Evolutionary conservation across 2,113 vertebrate genomes (phyloP).

Genomic region (Nothoprocta perdicaria): DNA sequence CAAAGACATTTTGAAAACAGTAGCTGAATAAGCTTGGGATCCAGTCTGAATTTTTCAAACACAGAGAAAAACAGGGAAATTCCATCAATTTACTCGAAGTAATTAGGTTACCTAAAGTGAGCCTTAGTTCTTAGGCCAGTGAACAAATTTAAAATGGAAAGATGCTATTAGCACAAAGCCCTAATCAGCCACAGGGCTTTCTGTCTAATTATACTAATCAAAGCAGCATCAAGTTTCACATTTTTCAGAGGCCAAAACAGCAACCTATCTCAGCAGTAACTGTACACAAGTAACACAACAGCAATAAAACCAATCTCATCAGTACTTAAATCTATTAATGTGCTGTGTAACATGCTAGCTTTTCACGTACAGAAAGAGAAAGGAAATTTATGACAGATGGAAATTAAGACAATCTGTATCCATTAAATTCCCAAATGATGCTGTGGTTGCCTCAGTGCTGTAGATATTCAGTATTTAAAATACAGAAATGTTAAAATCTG

Average conservation of each 20-base stretch:
- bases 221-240: background rate
- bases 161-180: background rate
- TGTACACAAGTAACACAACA: too few species aligned
- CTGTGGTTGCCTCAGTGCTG: background rate
- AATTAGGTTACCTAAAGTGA: background rate
- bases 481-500: too few species aligned
- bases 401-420: background rate
- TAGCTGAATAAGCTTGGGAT: background rate
- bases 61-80: background rate
- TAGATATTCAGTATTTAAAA: too few species aligned
- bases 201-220: background rate
- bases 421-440: background rate
- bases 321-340: background rate
- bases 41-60: background rate
- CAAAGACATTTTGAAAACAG: background rate
- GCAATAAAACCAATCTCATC: background rate
- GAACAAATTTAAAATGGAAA: slow-evolving; percentile 1
- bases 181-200: background rate
- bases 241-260: background rate
- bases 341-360: background rate
- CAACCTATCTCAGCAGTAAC: background rate
- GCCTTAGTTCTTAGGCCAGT: background rate
- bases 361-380: background rate
- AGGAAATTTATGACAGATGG: background rate
- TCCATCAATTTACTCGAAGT: background rate